Evolutionary conservation across 2,113 vertebrate species (phyloP).

Genomic region (Callipepla californica): DNA sequence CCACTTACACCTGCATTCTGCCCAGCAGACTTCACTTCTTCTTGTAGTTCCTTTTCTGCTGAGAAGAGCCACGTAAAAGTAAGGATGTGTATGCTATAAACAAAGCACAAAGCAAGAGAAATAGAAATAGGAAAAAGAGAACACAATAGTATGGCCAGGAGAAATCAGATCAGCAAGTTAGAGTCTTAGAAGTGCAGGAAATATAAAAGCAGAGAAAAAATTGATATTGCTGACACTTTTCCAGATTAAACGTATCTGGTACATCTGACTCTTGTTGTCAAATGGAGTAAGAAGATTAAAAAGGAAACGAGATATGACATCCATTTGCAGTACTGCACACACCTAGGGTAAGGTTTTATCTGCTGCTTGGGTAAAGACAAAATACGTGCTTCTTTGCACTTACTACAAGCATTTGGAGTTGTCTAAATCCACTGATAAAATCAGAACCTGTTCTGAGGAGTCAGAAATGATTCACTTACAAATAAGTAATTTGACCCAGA

Average conservation of each 20-base stretch:
- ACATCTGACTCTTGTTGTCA: constrained; percentile 40
- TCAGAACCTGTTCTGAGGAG: neutral
- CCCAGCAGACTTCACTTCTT: neutral
- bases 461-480: neutral
- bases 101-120: neutral
- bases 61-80: neutral
- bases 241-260: constrained; percentile 24
- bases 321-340: neutral
- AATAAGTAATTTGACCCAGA: neutral
- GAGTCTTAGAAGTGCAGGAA: neutral
- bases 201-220: neutral
- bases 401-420: neutral
- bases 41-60: neutral
- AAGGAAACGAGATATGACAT: neutral
- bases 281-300: constrained; percentile 3
- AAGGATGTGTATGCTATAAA: no score
- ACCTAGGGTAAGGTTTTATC: constrained; percentile 5
- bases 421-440: neutral
- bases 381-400: neutral
- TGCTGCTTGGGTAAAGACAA: neutral
- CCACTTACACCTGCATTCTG: neutral
- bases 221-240: neutral
- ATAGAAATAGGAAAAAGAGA: neutral
- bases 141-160: neutral
- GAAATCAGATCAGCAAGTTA: neutral